Evolutionary conservation across 2,888 invertebrate species (phyloP), one percentile per base, ranked within the genome.

Genomic region (Drymonia ruficornis): DNA sequence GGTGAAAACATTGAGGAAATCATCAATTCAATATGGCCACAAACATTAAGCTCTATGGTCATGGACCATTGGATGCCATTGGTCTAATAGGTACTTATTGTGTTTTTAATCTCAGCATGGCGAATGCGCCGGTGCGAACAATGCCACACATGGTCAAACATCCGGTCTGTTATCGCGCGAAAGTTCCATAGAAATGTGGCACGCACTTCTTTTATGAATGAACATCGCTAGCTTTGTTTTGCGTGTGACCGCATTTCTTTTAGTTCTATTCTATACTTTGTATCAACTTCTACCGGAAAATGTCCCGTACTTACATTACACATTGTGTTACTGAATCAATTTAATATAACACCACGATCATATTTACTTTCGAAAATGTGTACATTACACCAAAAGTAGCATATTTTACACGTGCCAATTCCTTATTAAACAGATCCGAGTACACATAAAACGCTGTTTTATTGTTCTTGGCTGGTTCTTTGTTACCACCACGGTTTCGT

Each of bases 141-240:
- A 89, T 89, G 78, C 83, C 79, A 83, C 84, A 83, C 81, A 80
- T 80, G 78, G 77, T 75, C 81, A 89, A 89, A 89, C 88, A 89
- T 90, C 89, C 90, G 90, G 86, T 70, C 64, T 63, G 82, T 84
- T 88, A 88, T 90, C 88, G 82, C 72, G 71, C 66, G 78, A 82
- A 80, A 83, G 77, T 86, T 81, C 72, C 74, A 82, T 78, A 78
- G 78, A 79, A 83, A 79, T 76, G 68, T 63, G 60, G 61, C 63
- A 76, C 70, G 66, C 69, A 74, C 76, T 76, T 83, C 76, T 76
- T 70, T 74, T 70, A 74, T 81, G 78, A 81, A 83, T 85, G 83
- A 77, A 77, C 68, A 67, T 69, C 61, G 69, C 71, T 68, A 72
- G 63, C 74, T 73, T 72, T 77, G 71, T 74, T 70, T 72, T 62